Percentiles rank a stretch among this genome's conserved stretches.
These are phyloP conservation scores for Dasyprocta punctata DNA, from an alignment of 2,113 vertebrate genomes.

Conservation along the genomic window DNA sequence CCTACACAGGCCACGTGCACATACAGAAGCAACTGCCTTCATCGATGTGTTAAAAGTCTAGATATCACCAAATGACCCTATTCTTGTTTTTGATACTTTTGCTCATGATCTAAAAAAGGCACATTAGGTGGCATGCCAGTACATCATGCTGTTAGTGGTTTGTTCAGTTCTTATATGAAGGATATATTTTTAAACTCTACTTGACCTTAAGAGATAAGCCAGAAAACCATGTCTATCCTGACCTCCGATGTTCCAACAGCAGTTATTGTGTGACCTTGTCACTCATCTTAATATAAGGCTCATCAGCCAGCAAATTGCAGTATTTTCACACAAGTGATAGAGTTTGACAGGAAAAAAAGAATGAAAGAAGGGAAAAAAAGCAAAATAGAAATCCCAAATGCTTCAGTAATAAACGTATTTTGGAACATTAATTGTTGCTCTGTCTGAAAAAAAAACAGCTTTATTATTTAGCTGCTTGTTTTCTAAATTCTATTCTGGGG, in stretches of 20 bases:
- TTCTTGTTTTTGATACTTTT: constrained; percentile 3
- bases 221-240: constrained; percentile 79
- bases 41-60: constrained; percentile 37
- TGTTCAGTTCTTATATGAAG: constrained; percentile 72
- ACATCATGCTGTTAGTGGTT: constrained; percentile 66
- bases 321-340: neutral
- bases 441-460: neutral
- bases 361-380: neutral
- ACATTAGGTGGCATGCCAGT: constrained; percentile 68
- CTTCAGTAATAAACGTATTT: neutral
- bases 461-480: neutral
- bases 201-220: constrained; percentile 84
- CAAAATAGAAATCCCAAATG: neutral
- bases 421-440: neutral
- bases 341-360: neutral
- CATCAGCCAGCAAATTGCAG: constrained; percentile 78
- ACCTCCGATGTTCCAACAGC: constrained; percentile 81
- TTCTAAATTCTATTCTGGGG: neutral
- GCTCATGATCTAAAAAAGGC: neutral
- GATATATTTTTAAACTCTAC: constrained; percentile 85
- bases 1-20: too few species aligned
- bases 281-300: constrained; percentile 84
- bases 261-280: constrained; percentile 82
- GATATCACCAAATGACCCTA: constrained; percentile 39
- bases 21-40: neutral